Evolutionary conservation across 2,888 invertebrate genomes (phyloP).

Genomic region (Aspidiotus rigidus): DNA sequence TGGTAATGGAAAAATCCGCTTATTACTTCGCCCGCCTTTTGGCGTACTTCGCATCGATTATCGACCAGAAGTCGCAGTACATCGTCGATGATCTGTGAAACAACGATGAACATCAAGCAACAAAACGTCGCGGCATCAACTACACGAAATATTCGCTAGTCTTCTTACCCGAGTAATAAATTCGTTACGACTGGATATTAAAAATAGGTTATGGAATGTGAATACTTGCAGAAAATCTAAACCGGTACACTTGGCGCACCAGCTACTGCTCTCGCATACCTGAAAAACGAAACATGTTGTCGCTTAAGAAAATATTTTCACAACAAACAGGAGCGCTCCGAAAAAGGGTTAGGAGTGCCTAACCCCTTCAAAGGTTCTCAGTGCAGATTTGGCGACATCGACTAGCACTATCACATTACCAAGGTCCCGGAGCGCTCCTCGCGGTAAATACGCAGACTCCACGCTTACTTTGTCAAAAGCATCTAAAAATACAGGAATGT

Average conservation of each 20-base stretch:
- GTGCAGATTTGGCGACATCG: too few relatives aligned
- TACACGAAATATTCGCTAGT: not conserved
- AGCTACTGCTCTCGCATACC: constrained; percentile 45
- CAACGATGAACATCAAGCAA: constrained; percentile 11
- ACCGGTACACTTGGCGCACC: constrained; percentile 59
- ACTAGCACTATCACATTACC: too few relatives aligned
- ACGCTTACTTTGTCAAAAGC: constrained; percentile 47
- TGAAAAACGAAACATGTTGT: constrained; percentile 15
- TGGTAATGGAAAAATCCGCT: constrained; percentile 80
- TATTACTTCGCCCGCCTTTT: constrained; percentile 69
- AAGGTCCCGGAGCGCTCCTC: too few relatives aligned
- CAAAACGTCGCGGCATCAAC: not conserved
- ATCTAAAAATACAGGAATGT: constrained; percentile 52
- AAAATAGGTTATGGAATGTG: constrained; percentile 62
- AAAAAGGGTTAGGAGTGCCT: too few relatives aligned
- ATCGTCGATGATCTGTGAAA: constrained; percentile 49
- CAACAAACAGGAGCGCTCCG: not conserved
- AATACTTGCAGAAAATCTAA: constrained; percentile 61
- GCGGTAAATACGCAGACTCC: not conserved
- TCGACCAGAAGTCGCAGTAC: constrained; percentile 62
- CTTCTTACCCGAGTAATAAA: constrained; percentile 44
- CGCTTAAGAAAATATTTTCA: not conserved
- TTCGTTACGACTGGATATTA: constrained; percentile 48
- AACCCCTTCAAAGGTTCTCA: not conserved
- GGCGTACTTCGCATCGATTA: constrained; percentile 67